Evolutionary conservation across 2,113 vertebrate species (phyloP), one percentile per base, ranked within the genome.

Genomic region (Otocyon megalotis): DNA sequence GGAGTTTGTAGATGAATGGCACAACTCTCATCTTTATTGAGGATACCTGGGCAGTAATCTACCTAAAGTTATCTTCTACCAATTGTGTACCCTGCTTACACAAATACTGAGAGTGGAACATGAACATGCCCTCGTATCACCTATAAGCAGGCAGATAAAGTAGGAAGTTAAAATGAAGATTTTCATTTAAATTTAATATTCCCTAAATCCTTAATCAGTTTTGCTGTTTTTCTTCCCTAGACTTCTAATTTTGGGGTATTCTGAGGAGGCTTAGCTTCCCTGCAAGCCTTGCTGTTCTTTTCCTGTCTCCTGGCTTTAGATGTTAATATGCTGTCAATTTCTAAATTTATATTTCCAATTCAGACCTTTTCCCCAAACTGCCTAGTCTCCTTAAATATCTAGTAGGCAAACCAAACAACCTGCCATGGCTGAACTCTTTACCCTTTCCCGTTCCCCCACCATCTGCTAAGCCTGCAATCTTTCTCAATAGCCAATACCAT

Each of bases 211-310:
- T 65, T 83, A 62, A 16, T 79, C 26, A 50, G 9, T 9, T 74
- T 94, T 86, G 80, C 50, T 67, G 24, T 77, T 82, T 83, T 3
- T 94, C 60, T 43, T n/a, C 30, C n/a, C 65, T 54, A 54, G 60
- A 35, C 3, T 48, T 96, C 56, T 43, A 24, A 26, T 54, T 93
- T 93, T 20, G 82, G 43, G 54, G 13, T 77, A 48, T 15, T 88
- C 24, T 22, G 8, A 83, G 43, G 76, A 63, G 35, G 5, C 54
- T 84, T 88, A 8, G 37, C 80, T 10, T 85, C 32, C 63, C 20
- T 87, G 19, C 9, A 54, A 43, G 65, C 19, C 67, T 22, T 81
- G 2, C 22, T 71, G 24, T 4, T 80, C 22, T 53, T 65, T 48
- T 5, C 35, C 1, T 24, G 20, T 71, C 79, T 72, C 19, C 28